Percentiles rank a stretch among this genome's conserved stretches.
Evolutionary conservation across 1,140 invertebrate species (phyloP).

Genomic region (Drosophila kikkawai): DNA sequence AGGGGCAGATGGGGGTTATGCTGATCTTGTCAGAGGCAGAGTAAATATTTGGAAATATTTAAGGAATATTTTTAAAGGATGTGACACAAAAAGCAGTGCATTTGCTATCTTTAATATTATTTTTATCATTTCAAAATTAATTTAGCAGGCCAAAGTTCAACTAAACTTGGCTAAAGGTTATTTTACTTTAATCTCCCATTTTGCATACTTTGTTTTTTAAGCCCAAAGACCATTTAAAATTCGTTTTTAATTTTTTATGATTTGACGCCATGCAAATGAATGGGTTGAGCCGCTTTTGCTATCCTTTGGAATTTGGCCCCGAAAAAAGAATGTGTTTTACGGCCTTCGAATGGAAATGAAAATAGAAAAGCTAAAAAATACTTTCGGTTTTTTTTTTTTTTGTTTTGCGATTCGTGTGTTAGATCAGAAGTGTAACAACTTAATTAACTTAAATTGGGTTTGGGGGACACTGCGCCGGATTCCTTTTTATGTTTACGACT

Average conservation of each 20-base stretch:
- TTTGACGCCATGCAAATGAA: conserved; percentile 37
- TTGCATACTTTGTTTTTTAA: neutral
- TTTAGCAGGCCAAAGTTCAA: neutral
- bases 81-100: neutral
- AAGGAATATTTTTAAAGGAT: neutral
- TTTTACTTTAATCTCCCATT: neutral
- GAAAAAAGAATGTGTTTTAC: conserved; percentile 5
- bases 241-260: conserved; percentile 35
- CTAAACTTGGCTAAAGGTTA: neutral
- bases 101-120: neutral
- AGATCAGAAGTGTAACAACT: conserved; percentile 65
- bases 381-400: conserved; percentile 18
- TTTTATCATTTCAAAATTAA: neutral
- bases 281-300: conserved; percentile 16
- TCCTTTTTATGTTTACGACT: conserved; percentile 61
- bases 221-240: neutral
- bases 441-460: conserved; percentile 77
- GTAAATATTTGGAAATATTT: conserved; percentile 13
- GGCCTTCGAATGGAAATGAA: conserved; percentile 12
- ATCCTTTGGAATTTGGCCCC: conserved; percentile 15
- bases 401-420: conserved; percentile 51
- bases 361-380: conserved; percentile 3
- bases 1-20: conserved; percentile 23
- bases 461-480: conserved; percentile 46
- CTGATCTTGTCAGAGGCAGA: conserved; percentile 16